These are phyloP conservation scores for Papilio demoleus DNA, from an alignment of 2,888 invertebrate species.

Conservation along the genomic window DNA sequence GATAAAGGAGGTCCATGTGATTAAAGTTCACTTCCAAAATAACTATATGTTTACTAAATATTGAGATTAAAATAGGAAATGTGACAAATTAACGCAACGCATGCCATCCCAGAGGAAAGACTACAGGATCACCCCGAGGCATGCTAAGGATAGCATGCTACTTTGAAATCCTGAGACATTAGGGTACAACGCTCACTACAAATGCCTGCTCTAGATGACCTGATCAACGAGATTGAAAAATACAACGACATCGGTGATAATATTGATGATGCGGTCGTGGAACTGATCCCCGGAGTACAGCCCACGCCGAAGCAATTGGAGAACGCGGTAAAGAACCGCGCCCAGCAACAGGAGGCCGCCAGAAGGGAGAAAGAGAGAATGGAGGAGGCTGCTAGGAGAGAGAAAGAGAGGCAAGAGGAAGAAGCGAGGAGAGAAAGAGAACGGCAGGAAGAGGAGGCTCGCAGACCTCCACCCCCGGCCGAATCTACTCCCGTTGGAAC, in stretches of 20 bases:
- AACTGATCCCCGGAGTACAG: slow-evolving; percentile 86
- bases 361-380: slow-evolving; percentile 60
- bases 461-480: slow-evolving; percentile 36
- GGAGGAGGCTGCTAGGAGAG: slow-evolving; percentile 44
- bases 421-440: slow-evolving; percentile 51
- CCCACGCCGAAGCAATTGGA: slow-evolving; percentile 69
- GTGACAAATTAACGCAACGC: slow-evolving; percentile 47
- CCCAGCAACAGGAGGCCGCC: slow-evolving; percentile 44
- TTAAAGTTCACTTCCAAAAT: slow-evolving; percentile 19
- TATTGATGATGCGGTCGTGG: slow-evolving; percentile 96
- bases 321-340: slow-evolving; percentile 51
- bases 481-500: slow-evolving; percentile 33
- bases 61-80: too few species aligned
- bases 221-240: slow-evolving; percentile 94
- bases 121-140: slow-evolving; percentile 37
- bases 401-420: slow-evolving; percentile 46
- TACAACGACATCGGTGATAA: slow-evolving; percentile 96
- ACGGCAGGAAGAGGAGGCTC: slow-evolving; percentile 48
- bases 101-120: slow-evolving; percentile 45
- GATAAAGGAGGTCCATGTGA: slow-evolving; percentile 28
- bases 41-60: background rate
- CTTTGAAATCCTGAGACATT: slow-evolving; percentile 40
- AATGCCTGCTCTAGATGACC: slow-evolving; percentile 87
- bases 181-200: slow-evolving; percentile 46
- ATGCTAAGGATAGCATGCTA: slow-evolving; percentile 30